phyloP scores from a whole-genome alignment of 2,888 invertebrate species.

The Cyrtodaria siliqua region DNA sequence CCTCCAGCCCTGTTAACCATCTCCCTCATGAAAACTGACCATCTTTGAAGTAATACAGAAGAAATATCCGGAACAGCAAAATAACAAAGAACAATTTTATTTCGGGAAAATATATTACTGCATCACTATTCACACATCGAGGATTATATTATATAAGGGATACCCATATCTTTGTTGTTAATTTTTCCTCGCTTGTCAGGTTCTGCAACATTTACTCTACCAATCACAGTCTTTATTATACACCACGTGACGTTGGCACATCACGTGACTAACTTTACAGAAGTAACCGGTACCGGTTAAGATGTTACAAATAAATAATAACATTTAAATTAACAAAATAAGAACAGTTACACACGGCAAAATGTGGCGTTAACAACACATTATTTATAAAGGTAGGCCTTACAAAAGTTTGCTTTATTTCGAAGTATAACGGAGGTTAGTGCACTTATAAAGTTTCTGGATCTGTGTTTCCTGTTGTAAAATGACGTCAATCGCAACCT shows the following conservation, averaged over 20 bases:
- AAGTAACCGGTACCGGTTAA: constrained; percentile 72
- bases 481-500: not conserved
- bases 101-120: constrained; percentile 73
- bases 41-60: too few species aligned
- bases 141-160: constrained; percentile 64
- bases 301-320: constrained; percentile 61
- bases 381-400: constrained; percentile 61
- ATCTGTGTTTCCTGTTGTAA: not conserved
- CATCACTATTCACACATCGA: constrained; percentile 65
- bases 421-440: not conserved
- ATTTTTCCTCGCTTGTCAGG: constrained; percentile 51
- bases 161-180: constrained; percentile 59
- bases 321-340: constrained; percentile 55
- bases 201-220: constrained; percentile 57
- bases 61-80: constrained; percentile 23
- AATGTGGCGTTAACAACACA: constrained; percentile 26
- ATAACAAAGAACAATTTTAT: constrained; percentile 59
- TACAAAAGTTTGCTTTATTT: constrained; percentile 57
- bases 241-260: constrained; percentile 47
- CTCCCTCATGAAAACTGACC: too few species aligned
- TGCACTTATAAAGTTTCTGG: too few species aligned
- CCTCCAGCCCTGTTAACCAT: too few species aligned
- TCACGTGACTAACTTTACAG: constrained; percentile 50
- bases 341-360: constrained; percentile 69
- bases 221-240: constrained; percentile 56